Base-by-base conservation (phyloP, 2,888 invertebrate genomes). In the Scaeva pyrastri region DNA sequence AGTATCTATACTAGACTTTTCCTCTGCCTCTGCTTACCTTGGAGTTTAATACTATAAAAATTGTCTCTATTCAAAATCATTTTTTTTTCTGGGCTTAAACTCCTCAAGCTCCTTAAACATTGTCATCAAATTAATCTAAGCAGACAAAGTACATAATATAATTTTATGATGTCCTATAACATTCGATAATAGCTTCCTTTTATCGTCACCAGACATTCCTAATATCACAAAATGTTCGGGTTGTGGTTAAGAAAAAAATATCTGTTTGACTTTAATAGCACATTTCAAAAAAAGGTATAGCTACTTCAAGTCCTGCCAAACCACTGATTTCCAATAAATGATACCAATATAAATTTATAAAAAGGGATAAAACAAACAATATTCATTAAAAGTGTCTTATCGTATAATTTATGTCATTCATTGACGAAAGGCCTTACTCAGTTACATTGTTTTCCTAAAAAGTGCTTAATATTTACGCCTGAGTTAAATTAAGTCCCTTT, bases 111-210 rank as follows among this genome's bases (percentile, higher is more conserved):
- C 10, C 14, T 16, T 14, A 11, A 16, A 12, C 48, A 19, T 26
- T n/a, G 41, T 19, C 68, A 43, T 43, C 6, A 70, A 55, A 70
- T 16, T 70, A 70, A 70, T 70, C 55, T 55, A 12, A 55, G 10
- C 43, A 43, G n/a, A n/a, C n/a, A 8, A 23, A 55, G 41, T 41
- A 70, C 41, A 16, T 41, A 55, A 1, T 52, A 55, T n/a, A 3
- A 12, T 70, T 43, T 70, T 12, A 70, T 52, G 55, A 43, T 43
- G 26, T 21, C 48, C 70, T 16, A 55, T 68, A 31, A 50, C 31
- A 64, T 31, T 50, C 50, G 66, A 50, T 50, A 36, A 50, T 21
- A 39, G 52, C 36, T 19, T 68, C 39, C 19, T 68, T 52, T 52
- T 52, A 68, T 52, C 68, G 52, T n/a, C 39, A 31, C 39, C 6